Percentiles rank a stretch among this genome's conserved stretches.
Evolutionary conservation across 2,113 vertebrate species (phyloP).

Genomic region (Takifugu bimaculatus): DNA sequence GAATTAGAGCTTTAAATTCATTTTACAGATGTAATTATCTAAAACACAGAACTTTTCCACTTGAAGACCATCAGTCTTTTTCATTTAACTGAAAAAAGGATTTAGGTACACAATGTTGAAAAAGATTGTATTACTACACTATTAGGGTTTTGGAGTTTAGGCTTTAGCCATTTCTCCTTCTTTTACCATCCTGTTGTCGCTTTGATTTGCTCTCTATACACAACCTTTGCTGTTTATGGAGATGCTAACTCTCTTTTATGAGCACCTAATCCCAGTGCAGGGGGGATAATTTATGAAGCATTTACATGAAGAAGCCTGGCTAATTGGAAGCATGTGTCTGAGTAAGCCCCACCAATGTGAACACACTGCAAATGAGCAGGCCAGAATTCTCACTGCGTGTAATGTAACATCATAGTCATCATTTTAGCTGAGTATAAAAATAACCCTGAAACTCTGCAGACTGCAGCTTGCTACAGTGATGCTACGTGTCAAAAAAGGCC

Average conservation of each 20-base stretch:
- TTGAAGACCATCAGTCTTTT: too few relatives aligned
- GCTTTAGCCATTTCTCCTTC: background rate
- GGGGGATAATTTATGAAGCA: slow-evolving; percentile 99
- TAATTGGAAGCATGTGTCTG: slow-evolving; percentile 99
- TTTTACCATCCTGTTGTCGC: slow-evolving; percentile 59
- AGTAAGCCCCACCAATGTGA: slow-evolving; percentile 85
- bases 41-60: too few relatives aligned
- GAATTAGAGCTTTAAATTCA: too few relatives aligned
- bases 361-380: slow-evolving; percentile 84
- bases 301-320: slow-evolving; percentile 99
- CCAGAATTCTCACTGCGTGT: slow-evolving; percentile 24
- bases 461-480: background rate
- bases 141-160: too few relatives aligned
- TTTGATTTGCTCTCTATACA: slow-evolving; percentile 84
- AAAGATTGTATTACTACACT: too few relatives aligned
- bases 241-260: slow-evolving; percentile 96
- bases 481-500: slow-evolving; percentile 40
- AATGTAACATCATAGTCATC: slow-evolving; percentile 38
- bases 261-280: slow-evolving; percentile 94
- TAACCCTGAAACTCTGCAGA: background rate
- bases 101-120: too few relatives aligned
- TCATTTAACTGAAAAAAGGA: too few relatives aligned
- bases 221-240: slow-evolving; percentile 90
- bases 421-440: slow-evolving; percentile 22
- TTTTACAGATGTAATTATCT: too few relatives aligned